Evolutionary conservation across 2,797 vertebrate genomes (phyloP).

Genomic region (Chrosomus eos): DNA sequence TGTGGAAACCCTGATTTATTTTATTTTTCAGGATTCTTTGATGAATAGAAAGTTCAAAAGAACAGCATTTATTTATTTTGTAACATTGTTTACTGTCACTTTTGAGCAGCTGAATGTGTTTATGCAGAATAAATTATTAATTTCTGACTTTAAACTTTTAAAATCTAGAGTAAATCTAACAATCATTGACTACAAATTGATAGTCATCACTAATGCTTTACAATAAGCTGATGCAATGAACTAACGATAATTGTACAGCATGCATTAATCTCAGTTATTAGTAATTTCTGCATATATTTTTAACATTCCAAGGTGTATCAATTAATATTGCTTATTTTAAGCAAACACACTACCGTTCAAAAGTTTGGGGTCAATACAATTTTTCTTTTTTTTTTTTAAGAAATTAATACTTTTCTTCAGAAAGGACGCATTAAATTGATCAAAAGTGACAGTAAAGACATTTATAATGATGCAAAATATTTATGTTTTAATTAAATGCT

Average conservation of each 20-base stretch:
- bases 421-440: too few relatives aligned
- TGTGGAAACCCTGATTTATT: background rate
- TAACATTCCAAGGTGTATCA: background rate
- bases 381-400: too few relatives aligned
- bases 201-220: background rate
- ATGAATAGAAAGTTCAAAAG: background rate
- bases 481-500: too few relatives aligned
- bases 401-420: too few relatives aligned
- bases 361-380: too few relatives aligned
- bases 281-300: too few relatives aligned
- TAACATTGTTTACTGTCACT: background rate
- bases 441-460: too few relatives aligned
- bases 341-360: too few relatives aligned
- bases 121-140: background rate
- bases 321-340: background rate
- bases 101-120: background rate
- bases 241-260: background rate
- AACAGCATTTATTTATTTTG: background rate
- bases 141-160: background rate
- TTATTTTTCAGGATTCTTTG: background rate
- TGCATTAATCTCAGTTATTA: background rate
- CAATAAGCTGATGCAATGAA: background rate
- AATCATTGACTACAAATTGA: background rate
- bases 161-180: background rate
- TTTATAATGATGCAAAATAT: too few relatives aligned